These are phyloP conservation scores for Hermetia illucens DNA, from an alignment of 1,140 invertebrate species.

Conservation along the genomic window DNA sequence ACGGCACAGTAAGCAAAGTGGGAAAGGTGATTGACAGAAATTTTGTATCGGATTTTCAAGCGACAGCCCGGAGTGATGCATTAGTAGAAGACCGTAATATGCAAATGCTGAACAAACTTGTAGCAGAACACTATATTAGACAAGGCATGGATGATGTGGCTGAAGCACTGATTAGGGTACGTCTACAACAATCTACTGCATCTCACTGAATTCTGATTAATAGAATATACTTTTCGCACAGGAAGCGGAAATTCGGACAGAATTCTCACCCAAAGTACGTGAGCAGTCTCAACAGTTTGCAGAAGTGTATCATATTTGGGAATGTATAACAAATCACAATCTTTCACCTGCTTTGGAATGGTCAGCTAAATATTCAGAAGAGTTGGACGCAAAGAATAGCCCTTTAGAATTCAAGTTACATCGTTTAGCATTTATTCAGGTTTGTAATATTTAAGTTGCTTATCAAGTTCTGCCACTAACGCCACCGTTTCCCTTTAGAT, in stretches of 20 bases:
- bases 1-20: slow-evolving; percentile 81
- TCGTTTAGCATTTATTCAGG: slow-evolving; percentile 36
- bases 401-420: slow-evolving; percentile 80
- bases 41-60: slow-evolving; percentile 81
- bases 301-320: slow-evolving; percentile 72
- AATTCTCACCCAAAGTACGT: slow-evolving; percentile 35
- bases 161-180: slow-evolving; percentile 56
- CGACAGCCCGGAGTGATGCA: slow-evolving; percentile 73
- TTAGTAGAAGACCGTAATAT: slow-evolving; percentile 67
- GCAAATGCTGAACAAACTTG: slow-evolving; percentile 81
- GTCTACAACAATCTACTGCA: slow-evolving; percentile 9
- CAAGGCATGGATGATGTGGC: slow-evolving; percentile 86
- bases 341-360: slow-evolving; percentile 67
- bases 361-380: slow-evolving; percentile 47
- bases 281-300: slow-evolving; percentile 62
- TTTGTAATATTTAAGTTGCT: slow-evolving; percentile 5
- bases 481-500: too few species aligned
- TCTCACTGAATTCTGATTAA: neutral
- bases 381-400: slow-evolving; percentile 50
- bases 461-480: neutral
- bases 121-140: slow-evolving; percentile 90
- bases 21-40: slow-evolving; percentile 93
- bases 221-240: slow-evolving; percentile 26
- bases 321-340: slow-evolving; percentile 61
- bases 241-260: slow-evolving; percentile 60